Evolutionary conservation across 1,140 invertebrate genomes (phyloP).

Genomic region (Penaeus indicus): DNA sequence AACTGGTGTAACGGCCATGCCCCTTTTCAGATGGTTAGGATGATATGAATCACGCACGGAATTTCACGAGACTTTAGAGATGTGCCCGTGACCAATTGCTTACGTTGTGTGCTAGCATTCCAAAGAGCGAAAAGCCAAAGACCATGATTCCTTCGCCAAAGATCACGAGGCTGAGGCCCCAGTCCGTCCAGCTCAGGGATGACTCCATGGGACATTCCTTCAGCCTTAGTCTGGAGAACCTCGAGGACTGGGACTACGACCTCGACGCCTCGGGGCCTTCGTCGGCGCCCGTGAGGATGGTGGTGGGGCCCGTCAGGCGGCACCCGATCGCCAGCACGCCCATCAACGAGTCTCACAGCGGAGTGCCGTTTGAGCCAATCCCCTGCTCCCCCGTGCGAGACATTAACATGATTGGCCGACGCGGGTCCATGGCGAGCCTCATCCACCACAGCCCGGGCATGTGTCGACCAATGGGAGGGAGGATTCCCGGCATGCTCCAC

Average conservation of each 20-base stretch:
- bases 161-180: not conserved
- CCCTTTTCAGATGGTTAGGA: too few relatives aligned
- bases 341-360: slow-evolving; percentile 36
- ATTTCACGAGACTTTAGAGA: too few relatives aligned
- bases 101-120: too few relatives aligned
- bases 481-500: slow-evolving; percentile 21
- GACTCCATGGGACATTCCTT: slow-evolving; percentile 22
- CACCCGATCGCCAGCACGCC: slow-evolving; percentile 51
- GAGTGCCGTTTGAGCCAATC: slow-evolving; percentile 14
- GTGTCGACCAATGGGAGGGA: slow-evolving; percentile 25
- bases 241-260: slow-evolving; percentile 55
- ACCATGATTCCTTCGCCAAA: not conserved
- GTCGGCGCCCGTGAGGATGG: not conserved
- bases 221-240: slow-evolving; percentile 61
- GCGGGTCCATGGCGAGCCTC: slow-evolving; percentile 29
- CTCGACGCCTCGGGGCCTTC: slow-evolving; percentile 33
- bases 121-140: not conserved
- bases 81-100: too few relatives aligned
- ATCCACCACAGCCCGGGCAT: slow-evolving; percentile 11
- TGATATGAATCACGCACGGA: too few relatives aligned
- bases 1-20: too few relatives aligned
- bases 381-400: slow-evolving; percentile 47
- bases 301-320: not conserved
- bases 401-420: slow-evolving; percentile 33
- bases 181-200: too few relatives aligned